phyloP scores from a whole-genome alignment of 2,797 vertebrate genomes.

The Cetoscarus ocellatus region DNA sequence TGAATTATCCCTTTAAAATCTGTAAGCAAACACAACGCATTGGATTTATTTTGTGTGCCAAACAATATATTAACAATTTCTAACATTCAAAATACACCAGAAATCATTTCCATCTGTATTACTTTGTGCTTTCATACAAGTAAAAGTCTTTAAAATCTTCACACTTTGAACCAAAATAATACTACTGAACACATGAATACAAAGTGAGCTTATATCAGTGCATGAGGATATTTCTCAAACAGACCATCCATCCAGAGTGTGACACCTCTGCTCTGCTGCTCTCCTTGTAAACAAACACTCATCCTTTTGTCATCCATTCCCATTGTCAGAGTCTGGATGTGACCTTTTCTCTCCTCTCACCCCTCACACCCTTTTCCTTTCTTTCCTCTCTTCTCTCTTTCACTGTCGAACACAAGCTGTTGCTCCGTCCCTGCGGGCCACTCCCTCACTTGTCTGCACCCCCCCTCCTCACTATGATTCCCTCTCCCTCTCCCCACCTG shows the following conservation, averaged over 20 bases:
- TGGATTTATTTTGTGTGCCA: no score
- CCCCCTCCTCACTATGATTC: conserved; percentile 38
- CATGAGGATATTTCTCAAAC: background rate
- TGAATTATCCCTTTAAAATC: no score
- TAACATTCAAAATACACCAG: no score
- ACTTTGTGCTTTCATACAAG: no score
- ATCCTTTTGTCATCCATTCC: conserved; percentile 77
- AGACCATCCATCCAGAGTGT: conserved; percentile 11
- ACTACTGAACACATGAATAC: no score
- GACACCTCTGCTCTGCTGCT: conserved; percentile 30
- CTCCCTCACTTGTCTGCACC: conserved; percentile 81
- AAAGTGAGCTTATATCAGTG: background rate
- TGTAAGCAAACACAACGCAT: no score
- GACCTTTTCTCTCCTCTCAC: conserved; percentile 75
- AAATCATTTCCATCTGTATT: no score
- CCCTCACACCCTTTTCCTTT: conserved; percentile 48
- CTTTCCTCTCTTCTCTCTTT: conserved; percentile 72
- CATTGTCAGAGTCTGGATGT: conserved; percentile 84
- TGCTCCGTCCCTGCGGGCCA: conserved; percentile 75
- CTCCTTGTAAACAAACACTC: conserved; percentile 76
- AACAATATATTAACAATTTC: no score
- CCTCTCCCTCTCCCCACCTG: conserved; percentile 82
- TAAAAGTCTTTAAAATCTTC: no score
- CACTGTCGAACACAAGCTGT: conserved; percentile 85
- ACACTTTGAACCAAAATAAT: background rate